Conservation (phyloP, 1,140 invertebrate genomes). For the Pseudobourletiella spinata region DNA sequence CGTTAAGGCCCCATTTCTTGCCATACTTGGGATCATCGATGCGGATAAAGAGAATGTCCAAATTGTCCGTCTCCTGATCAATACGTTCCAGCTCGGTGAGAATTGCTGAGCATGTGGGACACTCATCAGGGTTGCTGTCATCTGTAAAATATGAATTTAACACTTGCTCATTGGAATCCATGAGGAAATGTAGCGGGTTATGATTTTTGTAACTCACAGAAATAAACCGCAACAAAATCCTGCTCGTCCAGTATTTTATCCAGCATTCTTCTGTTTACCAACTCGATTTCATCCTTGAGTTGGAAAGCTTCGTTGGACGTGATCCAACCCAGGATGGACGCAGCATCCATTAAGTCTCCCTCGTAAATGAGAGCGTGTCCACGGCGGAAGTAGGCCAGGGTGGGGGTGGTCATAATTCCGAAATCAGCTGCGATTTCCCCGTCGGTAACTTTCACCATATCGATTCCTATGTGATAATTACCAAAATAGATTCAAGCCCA, state of each 20-base stretch:
- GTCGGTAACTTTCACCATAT: slow-evolving; percentile 89
- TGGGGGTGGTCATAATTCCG: slow-evolving; percentile 58
- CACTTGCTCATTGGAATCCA: background rate
- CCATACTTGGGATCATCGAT: slow-evolving; percentile 86
- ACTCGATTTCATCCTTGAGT: slow-evolving; percentile 92
- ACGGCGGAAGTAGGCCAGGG: slow-evolving; percentile 82
- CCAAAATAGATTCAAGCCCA: background rate
- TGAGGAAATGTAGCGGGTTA: background rate
- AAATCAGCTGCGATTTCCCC: slow-evolving; percentile 70
- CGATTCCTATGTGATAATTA: slow-evolving; percentile 52
- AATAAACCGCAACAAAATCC: slow-evolving; percentile 88
- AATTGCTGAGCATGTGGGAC: slow-evolving; percentile 61
- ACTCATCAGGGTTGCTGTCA: slow-evolving; percentile 65
- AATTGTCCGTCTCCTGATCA: slow-evolving; percentile 83
- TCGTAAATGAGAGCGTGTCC: slow-evolving; percentile 79
- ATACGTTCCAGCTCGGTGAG: slow-evolving; percentile 80
- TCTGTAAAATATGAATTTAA: slow-evolving; percentile 45
- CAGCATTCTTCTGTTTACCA: slow-evolving; percentile 82
- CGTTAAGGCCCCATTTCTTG: slow-evolving; percentile 88
- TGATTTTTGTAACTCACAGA: slow-evolving; percentile 60
- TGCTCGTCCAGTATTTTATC: slow-evolving; percentile 89
- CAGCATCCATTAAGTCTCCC: slow-evolving; percentile 41
- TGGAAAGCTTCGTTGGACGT: slow-evolving; percentile 92
- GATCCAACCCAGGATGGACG: slow-evolving; percentile 53
- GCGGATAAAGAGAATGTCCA: slow-evolving; percentile 91